phyloP scores from a whole-genome alignment of 2,113 vertebrate species.

The Malurus alboscapulatus region DNA sequence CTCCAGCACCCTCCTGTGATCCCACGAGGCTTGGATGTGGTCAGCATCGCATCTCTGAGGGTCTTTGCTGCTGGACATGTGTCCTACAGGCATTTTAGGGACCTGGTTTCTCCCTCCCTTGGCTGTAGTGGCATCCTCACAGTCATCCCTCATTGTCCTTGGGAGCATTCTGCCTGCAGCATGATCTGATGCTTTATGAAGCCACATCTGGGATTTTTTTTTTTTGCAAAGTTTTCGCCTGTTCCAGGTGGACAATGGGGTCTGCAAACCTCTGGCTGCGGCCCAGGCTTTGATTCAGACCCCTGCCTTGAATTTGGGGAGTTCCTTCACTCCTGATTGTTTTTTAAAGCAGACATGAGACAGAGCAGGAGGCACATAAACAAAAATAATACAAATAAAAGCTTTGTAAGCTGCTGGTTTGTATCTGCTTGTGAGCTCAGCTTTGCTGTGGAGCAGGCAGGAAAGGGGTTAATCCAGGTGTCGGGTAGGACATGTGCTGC shows the following conservation, averaged over 20 bases:
- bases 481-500: slow-evolving; percentile 9
- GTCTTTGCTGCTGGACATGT: background rate
- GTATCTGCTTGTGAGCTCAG: rapidly evolving
- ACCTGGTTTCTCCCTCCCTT: background rate
- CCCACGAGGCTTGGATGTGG: background rate
- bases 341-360: background rate
- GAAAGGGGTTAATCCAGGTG: slow-evolving; percentile 34
- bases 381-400: background rate
- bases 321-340: background rate
- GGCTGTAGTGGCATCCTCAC: background rate
- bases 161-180: background rate
- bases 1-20: rapidly evolving
- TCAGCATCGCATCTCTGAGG: rapidly evolving
- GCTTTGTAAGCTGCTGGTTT: background rate
- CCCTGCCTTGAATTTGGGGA: background rate
- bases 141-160: background rate
- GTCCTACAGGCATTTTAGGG: background rate
- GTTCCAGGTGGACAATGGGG: rapidly evolving
- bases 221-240: background rate
- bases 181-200: background rate
- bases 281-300: background rate
- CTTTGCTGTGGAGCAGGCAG: background rate
- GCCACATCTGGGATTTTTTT: background rate
- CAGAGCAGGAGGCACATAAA: background rate
- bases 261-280: background rate